Percentiles rank a stretch among this genome's conserved stretches.
These are phyloP conservation scores for Micropterix aruncella DNA, from an alignment of 2,888 invertebrate species.

Conservation along the genomic window DNA sequence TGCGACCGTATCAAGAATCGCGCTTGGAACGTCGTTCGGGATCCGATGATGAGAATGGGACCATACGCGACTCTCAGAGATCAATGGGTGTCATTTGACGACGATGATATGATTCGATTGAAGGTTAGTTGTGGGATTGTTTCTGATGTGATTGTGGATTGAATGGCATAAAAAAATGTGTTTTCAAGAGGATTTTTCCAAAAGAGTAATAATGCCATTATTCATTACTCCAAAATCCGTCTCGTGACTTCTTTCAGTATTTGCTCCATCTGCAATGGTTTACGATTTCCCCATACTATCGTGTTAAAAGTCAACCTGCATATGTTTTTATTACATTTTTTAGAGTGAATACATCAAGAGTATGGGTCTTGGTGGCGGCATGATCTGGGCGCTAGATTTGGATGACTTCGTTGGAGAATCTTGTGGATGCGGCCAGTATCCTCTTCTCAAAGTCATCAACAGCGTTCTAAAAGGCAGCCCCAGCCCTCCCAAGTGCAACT, in stretches of 20 bases:
- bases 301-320: too few relatives aligned
- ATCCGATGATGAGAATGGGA: slow-evolving; percentile 69
- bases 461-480: slow-evolving; percentile 58
- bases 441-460: slow-evolving; percentile 67
- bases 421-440: slow-evolving; percentile 72
- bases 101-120: slow-evolving; percentile 66
- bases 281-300: too few relatives aligned
- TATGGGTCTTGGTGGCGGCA: slow-evolving; percentile 70
- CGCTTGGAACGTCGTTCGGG: slow-evolving; percentile 67
- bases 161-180: too few relatives aligned
- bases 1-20: slow-evolving; percentile 62
- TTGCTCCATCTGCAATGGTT: too few relatives aligned
- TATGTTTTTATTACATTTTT: slow-evolving; percentile 4
- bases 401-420: slow-evolving; percentile 68
- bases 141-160: too few relatives aligned
- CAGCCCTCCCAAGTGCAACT: slow-evolving; percentile 46
- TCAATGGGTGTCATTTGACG: slow-evolving; percentile 92
- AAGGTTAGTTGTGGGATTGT: slow-evolving; percentile 39
- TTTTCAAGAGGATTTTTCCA: too few relatives aligned
- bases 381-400: slow-evolving; percentile 82
- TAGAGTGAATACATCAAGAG: slow-evolving; percentile 60
- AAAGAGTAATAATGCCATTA: too few relatives aligned
- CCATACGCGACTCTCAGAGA: slow-evolving; percentile 73
- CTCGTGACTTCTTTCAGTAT: too few relatives aligned
- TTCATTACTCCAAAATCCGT: too few relatives aligned